Evolutionary conservation across 2,888 invertebrate species (phyloP), one percentile per base, ranked within the genome.

Genomic region (Ectemnius continuus): DNA sequence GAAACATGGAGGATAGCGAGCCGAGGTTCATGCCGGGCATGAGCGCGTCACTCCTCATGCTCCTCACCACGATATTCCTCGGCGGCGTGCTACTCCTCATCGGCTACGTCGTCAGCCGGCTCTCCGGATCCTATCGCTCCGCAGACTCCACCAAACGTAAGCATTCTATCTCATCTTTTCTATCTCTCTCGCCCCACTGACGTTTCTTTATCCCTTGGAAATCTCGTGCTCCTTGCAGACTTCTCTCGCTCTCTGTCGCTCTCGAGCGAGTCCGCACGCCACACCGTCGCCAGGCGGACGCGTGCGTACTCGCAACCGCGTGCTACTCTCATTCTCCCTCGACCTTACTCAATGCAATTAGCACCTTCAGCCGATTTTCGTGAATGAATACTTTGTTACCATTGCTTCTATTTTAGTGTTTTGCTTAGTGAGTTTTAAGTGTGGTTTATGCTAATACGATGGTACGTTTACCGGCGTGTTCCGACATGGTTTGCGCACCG

Each of bases 131-230:
- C 52, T 16, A 59, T 69, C 73, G 48, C 65, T 63, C 68, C 18
- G 45, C 74, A 64, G 76, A 80, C 69, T 62, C 84, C 48, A 63
- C 73, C 63, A 81, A 85, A 84, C 80, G 84, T 85, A 84, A 84
- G 82, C 71, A 74, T 65, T 20, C 61, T 67, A 47, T 63, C 60
- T 13, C n/a, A 59, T 28, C 36, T 36, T 36, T 36, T 36, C 36
- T 8, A 11, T 6, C 2, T 5, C 14, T n/a, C 4, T 52, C 52
- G 14, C 13, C 52, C 16, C 52, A 14, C n/a, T 52, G 52, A 52
- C 52, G 52, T 52, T 52, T 52, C 36, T 36, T 36, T 36, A 36
- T 36, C 36, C 36, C 11, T 11, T 36, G 8, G 36, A 36, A 1
- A 36, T 36, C 8, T 36, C 36, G 8, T 36, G 8, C 36, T 8